A percentile compares a stretch with the other conserved stretches of the same genome.
Evolutionary conservation across 2,888 invertebrate genomes (phyloP).

Genomic region (Brenthis hecate): DNA sequence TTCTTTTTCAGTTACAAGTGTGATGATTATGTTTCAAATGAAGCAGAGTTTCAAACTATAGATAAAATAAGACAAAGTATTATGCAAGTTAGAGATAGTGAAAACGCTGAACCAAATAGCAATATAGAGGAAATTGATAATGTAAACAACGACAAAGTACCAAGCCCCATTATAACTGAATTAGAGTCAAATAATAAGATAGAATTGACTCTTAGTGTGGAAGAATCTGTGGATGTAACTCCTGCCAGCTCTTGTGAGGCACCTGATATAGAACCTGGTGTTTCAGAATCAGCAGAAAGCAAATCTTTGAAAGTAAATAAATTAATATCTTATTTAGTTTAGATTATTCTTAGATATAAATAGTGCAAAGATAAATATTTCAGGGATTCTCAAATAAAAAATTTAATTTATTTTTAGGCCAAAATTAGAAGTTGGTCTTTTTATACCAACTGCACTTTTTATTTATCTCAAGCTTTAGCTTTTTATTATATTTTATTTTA

Average conservation of each 20-base stretch:
- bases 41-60: conserved; percentile 81
- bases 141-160: conserved; percentile 33
- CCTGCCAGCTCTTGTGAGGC: conserved; percentile 52
- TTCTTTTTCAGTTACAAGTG: conserved; percentile 86
- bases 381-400: no score
- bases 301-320: conserved; percentile 59
- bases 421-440: no score
- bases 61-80: conserved; percentile 81
- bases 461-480: no score
- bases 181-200: conserved; percentile 32
- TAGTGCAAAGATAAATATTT: no score
- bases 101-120: conserved; percentile 45
- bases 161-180: conserved; percentile 44
- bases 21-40: conserved; percentile 90
- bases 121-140: conserved; percentile 57
- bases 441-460: no score
- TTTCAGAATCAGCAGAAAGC: conserved; percentile 54
- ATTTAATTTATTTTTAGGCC: no score
- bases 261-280: conserved; percentile 41
- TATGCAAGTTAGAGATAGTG: conserved; percentile 55
- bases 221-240: conserved; percentile 45
- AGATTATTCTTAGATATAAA: not conserved
- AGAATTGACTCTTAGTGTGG: conserved; percentile 41
- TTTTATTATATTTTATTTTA: no score
- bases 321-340: conserved; percentile 48